Evolutionary conservation across 2,797 vertebrate species (phyloP).

Genomic region (Astyanax mexicanus): DNA sequence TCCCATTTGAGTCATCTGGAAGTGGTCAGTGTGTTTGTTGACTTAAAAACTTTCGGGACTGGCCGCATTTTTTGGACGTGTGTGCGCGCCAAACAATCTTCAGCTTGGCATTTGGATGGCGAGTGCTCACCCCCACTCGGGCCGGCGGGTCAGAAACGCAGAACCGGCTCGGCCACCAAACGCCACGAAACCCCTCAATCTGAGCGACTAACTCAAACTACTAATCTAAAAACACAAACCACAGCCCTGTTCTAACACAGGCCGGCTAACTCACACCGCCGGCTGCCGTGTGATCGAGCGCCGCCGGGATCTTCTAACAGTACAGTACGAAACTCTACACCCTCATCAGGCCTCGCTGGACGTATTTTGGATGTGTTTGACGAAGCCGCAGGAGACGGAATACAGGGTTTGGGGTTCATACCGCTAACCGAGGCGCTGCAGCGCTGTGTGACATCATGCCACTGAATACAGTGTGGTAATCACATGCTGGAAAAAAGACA

Average conservation of each 20-base stretch:
- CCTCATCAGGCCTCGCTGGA: conserved; percentile 57
- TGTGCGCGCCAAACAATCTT: conserved; percentile 32
- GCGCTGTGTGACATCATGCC: conserved; percentile 63
- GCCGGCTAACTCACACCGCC: conserved; percentile 12
- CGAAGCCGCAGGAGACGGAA: conserved; percentile 64
- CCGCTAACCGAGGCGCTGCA: conserved; percentile 48
- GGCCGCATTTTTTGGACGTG: conserved; percentile 34
- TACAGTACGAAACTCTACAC: conserved; percentile 55
- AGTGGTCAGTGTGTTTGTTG: conserved; percentile 53
- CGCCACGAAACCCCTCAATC: conserved; percentile 29
- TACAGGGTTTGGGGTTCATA: conserved; percentile 58
- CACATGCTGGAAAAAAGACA: conserved; percentile 27
- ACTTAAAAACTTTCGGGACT: conserved; percentile 44
- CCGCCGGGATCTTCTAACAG: conserved; percentile 18
- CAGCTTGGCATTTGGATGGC: conserved; percentile 36
- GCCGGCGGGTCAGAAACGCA: conserved; percentile 17
- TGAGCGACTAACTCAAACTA: conserved; percentile 26
- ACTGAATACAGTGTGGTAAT: conserved; percentile 53
- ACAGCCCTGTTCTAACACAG: conserved; percentile 26
- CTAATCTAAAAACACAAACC: conserved; percentile 24
- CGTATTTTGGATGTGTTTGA: conserved; percentile 66
- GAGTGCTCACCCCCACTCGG: neutral
- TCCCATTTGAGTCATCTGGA: conserved; percentile 41
- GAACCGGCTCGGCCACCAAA: conserved; percentile 13
- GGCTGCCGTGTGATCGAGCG: conserved; percentile 11